Base-by-base conservation (phyloP, 2,113 vertebrate genomes). In the Aphyosemion australe region DNA sequence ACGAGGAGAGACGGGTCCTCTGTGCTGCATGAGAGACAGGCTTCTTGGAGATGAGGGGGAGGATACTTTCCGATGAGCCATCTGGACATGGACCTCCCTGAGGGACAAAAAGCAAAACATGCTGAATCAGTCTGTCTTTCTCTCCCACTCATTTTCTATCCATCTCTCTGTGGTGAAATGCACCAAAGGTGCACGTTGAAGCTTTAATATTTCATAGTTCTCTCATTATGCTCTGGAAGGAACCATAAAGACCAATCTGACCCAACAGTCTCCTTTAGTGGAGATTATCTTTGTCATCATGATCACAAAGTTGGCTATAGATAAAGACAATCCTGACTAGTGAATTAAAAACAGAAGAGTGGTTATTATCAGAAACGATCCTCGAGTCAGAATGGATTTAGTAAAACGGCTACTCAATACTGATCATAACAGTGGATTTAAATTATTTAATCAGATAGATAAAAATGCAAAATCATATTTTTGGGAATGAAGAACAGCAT, bases 1-100 rank as follows among this genome's bases (percentile, higher is more conserved):
- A 52, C 66, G 21, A 57, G 61, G 62, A 50, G 65, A 63, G 82
- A 82, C 55, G 71, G 76, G 65, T 37, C 55, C 54, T 72, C 53
- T 72, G 61, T 75, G 72, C 65, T 76, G 62, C 60, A 79, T 62
- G 74, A 78, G 73, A 80, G 65, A 79, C 66, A 77, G 55, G 53
- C 64, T 69, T 76, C 66, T 65, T 14, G 71, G 74, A 61, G 61
- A 69, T 64, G 46, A 59, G 66, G 76, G 74, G 77, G 76, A 74
- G 63, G 72, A 72, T 71, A 72, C 50, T 76, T 85, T 80, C 82
- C 65, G 83, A 76, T 62, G 75, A 83, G 82, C 89, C 90, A 91
- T 90, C 90, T 93, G 90, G 88, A 87, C 84, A 82, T 73, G 49
- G 49, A 31, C 63, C 75, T 66, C 73, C 80, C 82, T 74, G 50